These are phyloP conservation scores for Jacana jacana DNA, from an alignment of 2,113 vertebrate species.

Conservation along the genomic window DNA sequence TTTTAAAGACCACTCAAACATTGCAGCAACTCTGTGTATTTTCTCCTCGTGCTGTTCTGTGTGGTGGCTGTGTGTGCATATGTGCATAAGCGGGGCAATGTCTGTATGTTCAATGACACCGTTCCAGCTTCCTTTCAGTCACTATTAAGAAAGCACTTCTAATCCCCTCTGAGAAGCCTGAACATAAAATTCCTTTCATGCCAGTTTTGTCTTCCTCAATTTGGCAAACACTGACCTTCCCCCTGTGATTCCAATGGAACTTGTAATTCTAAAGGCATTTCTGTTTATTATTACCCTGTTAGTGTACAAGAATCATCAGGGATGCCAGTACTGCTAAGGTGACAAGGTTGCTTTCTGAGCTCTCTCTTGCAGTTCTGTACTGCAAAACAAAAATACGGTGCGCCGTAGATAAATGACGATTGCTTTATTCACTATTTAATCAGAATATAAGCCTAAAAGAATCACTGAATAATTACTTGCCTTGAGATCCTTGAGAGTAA, in stretches of 20 bases:
- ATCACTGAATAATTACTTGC: not conserved
- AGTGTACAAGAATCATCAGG: not conserved
- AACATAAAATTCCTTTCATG: constrained; percentile 66
- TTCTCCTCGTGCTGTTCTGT: not conserved
- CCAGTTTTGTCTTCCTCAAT: constrained; percentile 56
- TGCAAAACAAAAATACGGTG: not conserved
- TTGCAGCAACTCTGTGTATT: not conserved
- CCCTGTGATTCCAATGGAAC: constrained; percentile 57
- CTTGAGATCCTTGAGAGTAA: not conserved
- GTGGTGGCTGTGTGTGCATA: not conserved
- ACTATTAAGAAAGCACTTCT: constrained; percentile 35
- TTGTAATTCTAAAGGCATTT: constrained; percentile 56
- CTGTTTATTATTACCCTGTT: constrained; percentile 51
- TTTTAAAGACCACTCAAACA: constrained; percentile 11
- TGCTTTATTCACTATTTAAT: constrained; percentile 9
- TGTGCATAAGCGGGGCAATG: constrained; percentile 7
- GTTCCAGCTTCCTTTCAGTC: constrained; percentile 34
- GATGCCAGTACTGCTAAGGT: not conserved
- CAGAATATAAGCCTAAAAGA: not conserved
- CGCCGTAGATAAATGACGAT: not conserved
- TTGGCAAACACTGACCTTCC: constrained; percentile 40
- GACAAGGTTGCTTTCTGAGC: constrained; percentile 11
- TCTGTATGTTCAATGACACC: constrained; percentile 34
- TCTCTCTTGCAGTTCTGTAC: not conserved
- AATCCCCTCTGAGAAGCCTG: constrained; percentile 37